Evolutionary conservation across 2,113 vertebrate genomes (phyloP).

Genomic region (Galemys pyrenaicus): DNA sequence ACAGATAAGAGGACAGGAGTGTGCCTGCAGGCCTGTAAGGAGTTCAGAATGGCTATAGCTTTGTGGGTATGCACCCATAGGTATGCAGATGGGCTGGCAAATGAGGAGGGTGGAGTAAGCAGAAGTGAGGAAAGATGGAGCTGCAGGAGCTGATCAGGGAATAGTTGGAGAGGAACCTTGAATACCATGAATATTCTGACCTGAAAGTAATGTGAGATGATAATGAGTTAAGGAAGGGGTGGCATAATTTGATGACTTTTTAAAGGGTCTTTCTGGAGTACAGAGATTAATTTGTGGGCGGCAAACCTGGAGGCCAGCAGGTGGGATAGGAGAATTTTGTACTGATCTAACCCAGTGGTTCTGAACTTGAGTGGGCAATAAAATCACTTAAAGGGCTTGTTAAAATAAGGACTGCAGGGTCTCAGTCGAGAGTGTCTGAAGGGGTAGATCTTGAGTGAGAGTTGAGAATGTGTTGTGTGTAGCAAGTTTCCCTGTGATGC

Average conservation of each 20-base stretch:
- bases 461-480: background rate
- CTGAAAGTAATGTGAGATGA: background rate
- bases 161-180: background rate
- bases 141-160: background rate
- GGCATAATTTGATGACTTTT: background rate
- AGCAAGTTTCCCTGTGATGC: background rate
- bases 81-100: background rate
- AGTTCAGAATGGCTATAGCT: background rate
- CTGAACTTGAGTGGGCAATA: background rate
- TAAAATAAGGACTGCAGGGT: background rate
- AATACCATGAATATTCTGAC: background rate
- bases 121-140: background rate
- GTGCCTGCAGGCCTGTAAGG: background rate
- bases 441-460: background rate
- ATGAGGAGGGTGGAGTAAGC: too few relatives aligned
- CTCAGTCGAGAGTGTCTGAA: background rate
- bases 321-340: background rate
- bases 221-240: background rate
- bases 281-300: background rate
- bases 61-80: background rate
- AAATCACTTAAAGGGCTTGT: background rate
- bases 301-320: background rate
- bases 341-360: background rate
- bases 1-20: fast-evolving
- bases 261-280: background rate